phyloP scores from a whole-genome alignment of 2,888 invertebrate species.

The Dastarcus helophoroides region DNA sequence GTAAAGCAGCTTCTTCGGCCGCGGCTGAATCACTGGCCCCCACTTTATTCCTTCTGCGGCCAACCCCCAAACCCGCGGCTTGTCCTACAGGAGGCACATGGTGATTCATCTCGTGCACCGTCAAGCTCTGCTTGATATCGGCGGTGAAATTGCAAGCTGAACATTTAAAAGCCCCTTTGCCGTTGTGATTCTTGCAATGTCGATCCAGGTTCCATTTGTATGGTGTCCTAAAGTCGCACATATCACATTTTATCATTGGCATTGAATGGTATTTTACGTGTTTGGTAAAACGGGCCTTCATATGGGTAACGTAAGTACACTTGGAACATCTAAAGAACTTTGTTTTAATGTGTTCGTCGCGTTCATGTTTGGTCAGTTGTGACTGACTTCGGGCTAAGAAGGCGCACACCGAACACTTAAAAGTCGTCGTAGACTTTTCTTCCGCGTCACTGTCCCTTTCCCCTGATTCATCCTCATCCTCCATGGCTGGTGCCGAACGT shows the following conservation, averaged over 20 bases:
- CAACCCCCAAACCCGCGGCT: conserved; percentile 43
- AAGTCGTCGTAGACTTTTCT: conserved; percentile 20
- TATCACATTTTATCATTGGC: conserved; percentile 89
- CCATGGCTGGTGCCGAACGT: conserved; percentile 7
- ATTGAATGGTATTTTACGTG: conserved; percentile 89
- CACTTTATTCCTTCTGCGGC: conserved; percentile 58
- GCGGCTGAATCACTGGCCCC: conserved; percentile 55
- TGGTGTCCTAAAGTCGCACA: conserved; percentile 87
- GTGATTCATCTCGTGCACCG: conserved; percentile 86
- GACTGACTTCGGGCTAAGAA: conserved; percentile 54
- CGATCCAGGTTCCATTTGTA: conserved; percentile 89
- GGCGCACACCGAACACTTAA: conserved; percentile 56
- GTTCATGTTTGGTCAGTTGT: conserved; percentile 57
- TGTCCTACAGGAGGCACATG: conserved; percentile 72
- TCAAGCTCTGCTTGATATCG: conserved; percentile 83
- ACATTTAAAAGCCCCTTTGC: conserved; percentile 72
- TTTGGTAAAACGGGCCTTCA: conserved; percentile 79
- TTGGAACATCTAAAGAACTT: conserved; percentile 75
- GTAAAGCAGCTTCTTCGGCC: conserved; percentile 31
- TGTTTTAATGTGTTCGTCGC: conserved; percentile 63
- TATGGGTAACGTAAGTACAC: conserved; percentile 85
- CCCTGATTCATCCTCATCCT: conserved; percentile 23
- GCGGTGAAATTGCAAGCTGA: conserved; percentile 83
- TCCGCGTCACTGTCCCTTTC: conserved; percentile 12
- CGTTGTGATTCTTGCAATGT: conserved; percentile 85